A percentile compares a stretch with the other conserved stretches of the same genome.
These are phyloP conservation scores for Rhorus exstirpatorius DNA, from an alignment of 2,888 invertebrate genomes.

Conservation along the genomic window DNA sequence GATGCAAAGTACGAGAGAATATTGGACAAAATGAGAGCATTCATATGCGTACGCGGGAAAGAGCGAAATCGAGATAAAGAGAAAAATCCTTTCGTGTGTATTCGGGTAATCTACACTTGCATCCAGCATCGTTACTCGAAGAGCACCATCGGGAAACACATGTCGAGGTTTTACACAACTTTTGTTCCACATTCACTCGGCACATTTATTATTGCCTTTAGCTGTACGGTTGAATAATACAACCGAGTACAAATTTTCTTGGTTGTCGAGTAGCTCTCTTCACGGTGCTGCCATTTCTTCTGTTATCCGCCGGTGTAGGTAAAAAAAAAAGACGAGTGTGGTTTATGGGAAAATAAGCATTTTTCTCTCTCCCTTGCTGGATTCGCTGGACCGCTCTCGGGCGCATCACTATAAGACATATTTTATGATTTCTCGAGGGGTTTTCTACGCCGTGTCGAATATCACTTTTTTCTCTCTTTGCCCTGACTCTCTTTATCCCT, in stretches of 20 bases:
- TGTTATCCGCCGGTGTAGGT: neutral
- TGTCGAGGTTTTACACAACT: constrained; percentile 23
- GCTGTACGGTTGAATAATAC: neutral
- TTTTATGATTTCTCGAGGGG: constrained; percentile 66
- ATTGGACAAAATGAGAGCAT: constrained; percentile 78
- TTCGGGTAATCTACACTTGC: neutral
- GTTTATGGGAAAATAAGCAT: constrained; percentile 55
- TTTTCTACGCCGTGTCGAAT: constrained; percentile 59
- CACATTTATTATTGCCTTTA: neutral
- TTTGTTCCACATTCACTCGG: constrained; percentile 21
- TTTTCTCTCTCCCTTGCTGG: constrained; percentile 10
- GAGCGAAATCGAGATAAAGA: constrained; percentile 24
- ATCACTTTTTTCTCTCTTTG: constrained; percentile 45
- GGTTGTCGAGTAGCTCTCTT: neutral
- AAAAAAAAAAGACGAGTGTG: constrained; percentile 12
- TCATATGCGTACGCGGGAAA: constrained; percentile 78
- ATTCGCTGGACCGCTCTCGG: constrained; percentile 22
- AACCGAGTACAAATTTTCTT: constrained; percentile 33
- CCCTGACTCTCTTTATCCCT: constrained; percentile 9
- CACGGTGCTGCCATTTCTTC: neutral
- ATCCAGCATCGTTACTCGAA: constrained; percentile 11
- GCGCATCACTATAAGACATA: constrained; percentile 46
- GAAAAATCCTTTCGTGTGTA: too few species aligned
- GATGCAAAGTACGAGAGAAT: constrained; percentile 1
- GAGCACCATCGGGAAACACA: constrained; percentile 8